Evolutionary conservation across 2,888 invertebrate genomes (phyloP), one percentile per base, ranked within the genome.

Genomic region (Tribolium freemani): DNA sequence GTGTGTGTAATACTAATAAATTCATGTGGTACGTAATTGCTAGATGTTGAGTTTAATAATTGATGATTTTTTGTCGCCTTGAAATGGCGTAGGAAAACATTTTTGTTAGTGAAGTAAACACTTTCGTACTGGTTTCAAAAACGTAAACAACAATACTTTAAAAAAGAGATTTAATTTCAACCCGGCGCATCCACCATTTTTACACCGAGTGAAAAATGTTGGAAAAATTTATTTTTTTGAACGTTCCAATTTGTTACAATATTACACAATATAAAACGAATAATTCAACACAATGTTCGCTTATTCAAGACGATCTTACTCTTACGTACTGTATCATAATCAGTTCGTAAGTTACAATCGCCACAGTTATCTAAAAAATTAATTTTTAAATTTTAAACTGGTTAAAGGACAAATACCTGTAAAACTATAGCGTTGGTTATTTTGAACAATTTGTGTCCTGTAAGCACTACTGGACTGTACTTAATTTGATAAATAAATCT

Each of bases 311-410:
- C 8, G 1, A 38, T n/a, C 3, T 38, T 31, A 31, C 9, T 31
- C 31, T 31, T 8, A 38, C 38, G 26, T 10, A 76, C 66, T 79
- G 90, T 6, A 90, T 84, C 51, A 90, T 81, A 1, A 91, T 89
- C n/a, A 91, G 81, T 79, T 91, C 91, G 75, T 91, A 91, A 0
- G 91, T 91, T 6, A 91, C 88, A 45, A 92, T 89, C 0, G 91
- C 90, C 11, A 90, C 90, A 6, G 89, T 89, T 75, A 91, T 88
- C 91, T 91, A 83, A 50, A 86, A 86, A 71, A 73, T 74, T 77
- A 51, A 67, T 26, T 16, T 61, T 48, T 57, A 26, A 26, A 26
- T 26, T 26, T 21, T 3, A 26, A 26, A 26, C 26, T 26, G 26
- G 5, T 5, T 26, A 3, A 26, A 26, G 26, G 1, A n/a, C 58